These are phyloP conservation scores for Cyclophora albipunctata DNA, from an alignment of 2,888 invertebrate species.

Conservation along the genomic window DNA sequence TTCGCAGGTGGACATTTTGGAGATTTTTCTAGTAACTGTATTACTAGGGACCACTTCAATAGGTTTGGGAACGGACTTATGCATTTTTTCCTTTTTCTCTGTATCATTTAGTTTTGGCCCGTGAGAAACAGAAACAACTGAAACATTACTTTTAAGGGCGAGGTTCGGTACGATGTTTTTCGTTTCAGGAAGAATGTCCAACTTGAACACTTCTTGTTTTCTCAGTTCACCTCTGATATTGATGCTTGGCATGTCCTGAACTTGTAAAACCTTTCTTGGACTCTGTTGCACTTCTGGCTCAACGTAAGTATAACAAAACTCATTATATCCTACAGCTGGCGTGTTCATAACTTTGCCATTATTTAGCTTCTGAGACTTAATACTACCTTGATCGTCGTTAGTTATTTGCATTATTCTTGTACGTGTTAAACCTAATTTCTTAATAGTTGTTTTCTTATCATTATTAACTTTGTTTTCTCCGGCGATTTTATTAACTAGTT, in stretches of 20 bases:
- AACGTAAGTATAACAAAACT: constrained; percentile 44
- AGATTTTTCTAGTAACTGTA: constrained; percentile 38
- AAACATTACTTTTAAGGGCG: constrained; percentile 37
- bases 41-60: constrained; percentile 9
- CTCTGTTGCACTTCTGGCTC: constrained; percentile 30
- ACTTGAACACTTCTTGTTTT: constrained; percentile 64
- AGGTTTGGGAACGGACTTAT: constrained; percentile 1
- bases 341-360: constrained; percentile 31
- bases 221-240: constrained; percentile 67
- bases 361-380: constrained; percentile 31
- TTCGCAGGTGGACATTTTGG: constrained; percentile 52
- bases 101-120: constrained; percentile 17
- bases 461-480: constrained; percentile 30
- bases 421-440: constrained; percentile 43
- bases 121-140: constrained; percentile 45
- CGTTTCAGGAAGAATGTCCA: constrained; percentile 62
- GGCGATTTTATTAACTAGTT: constrained; percentile 26
- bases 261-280: constrained; percentile 36
- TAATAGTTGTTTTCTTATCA: constrained; percentile 28
- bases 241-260: constrained; percentile 69
- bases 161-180: constrained; percentile 20
- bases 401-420: constrained; percentile 50
- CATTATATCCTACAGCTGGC: constrained; percentile 48
- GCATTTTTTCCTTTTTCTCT: constrained; percentile 5
- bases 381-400: constrained; percentile 29